Evolutionary conservation across 2,888 invertebrate genomes (phyloP).

Genomic region (Tortrix viridana): DNA sequence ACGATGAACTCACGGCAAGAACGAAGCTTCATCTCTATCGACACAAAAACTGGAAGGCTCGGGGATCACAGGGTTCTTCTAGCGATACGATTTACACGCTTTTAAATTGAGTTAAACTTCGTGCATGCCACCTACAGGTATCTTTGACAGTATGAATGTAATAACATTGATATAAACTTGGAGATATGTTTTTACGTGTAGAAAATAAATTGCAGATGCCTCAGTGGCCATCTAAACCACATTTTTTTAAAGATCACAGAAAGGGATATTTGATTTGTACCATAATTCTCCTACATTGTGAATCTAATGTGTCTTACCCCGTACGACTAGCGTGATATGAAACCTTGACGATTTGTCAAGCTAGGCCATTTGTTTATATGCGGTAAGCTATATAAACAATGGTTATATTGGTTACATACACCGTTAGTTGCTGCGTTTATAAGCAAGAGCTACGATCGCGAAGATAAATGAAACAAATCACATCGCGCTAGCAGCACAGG

Average conservation of each 20-base stretch:
- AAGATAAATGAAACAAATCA: not conserved
- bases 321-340: slow-evolving; percentile 16
- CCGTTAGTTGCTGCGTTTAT: not conserved
- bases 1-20: too few species aligned
- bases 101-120: not conserved
- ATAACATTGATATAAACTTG: slow-evolving; percentile 7
- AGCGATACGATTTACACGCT: too few species aligned
- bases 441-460: not conserved
- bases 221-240: slow-evolving; percentile 2
- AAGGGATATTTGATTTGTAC: slow-evolving; percentile 31
- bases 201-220: not conserved
- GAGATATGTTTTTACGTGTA: slow-evolving; percentile 9
- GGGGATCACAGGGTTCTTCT: not conserved
- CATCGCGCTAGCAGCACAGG: slow-evolving; percentile 23
- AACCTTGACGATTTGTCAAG: slow-evolving; percentile 2
- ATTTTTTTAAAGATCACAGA: slow-evolving; percentile 41
- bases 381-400: too few species aligned
- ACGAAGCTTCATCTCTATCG: too few species aligned
- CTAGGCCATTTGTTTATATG: not conserved
- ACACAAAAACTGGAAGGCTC: slow-evolving; percentile 1
- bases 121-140: not conserved
- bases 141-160: slow-evolving; percentile 1
- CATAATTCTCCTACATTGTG: slow-evolving; percentile 6
- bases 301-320: slow-evolving; percentile 40
- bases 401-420: too few species aligned